Base-by-base conservation (phyloP, 2,888 invertebrate genomes). In the Eristalis intricaria region DNA sequence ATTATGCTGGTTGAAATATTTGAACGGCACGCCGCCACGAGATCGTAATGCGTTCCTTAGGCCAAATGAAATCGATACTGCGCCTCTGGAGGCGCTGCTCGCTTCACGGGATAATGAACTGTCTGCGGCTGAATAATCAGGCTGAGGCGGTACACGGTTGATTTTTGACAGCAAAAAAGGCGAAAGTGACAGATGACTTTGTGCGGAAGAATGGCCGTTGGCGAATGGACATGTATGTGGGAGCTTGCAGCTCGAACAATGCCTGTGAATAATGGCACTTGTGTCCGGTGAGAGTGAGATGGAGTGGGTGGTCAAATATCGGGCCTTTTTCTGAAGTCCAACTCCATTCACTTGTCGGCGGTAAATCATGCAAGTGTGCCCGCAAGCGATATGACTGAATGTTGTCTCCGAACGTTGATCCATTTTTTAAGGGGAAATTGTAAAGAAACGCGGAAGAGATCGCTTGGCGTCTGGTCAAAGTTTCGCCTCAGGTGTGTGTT, bases 61-160 rank as follows among this genome's bases (percentile, higher is more conserved):
- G 22, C 64, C 15, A 61, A 66, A 79, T 35, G 74, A 80, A 80
- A 68, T 68, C 74, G 74, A 74, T 80, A 80, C 61, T 61, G 58
- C 65, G n/a, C 29, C 4, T 2, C 43, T 56, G 58, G 50, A 64
- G 56, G 64, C 56, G 50, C 63, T 60, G 43, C 4, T 64, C 56
- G 26, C 64, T 78, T 58, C 19, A 19, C 32, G 58, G 65, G 32
- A 61, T 66, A 66, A 73, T 73, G 32, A 19, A 79, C 58, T 70
- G 56, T 70, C 64, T 64, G 40, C 19, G 19, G 50, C 19, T 8
- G 50, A 8, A 19, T n/a, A n/a, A n/a, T 8, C 50, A 50, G 50
- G 19, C n/a, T 50, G 19, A 3, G 50, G 19, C n/a, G n/a, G 50
- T n/a, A 19, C 4, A 50, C 19, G 8, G 19, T 50, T 50, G 5